phyloP scores from a whole-genome alignment of 2,888 invertebrate species.

The Empis livida region DNA sequence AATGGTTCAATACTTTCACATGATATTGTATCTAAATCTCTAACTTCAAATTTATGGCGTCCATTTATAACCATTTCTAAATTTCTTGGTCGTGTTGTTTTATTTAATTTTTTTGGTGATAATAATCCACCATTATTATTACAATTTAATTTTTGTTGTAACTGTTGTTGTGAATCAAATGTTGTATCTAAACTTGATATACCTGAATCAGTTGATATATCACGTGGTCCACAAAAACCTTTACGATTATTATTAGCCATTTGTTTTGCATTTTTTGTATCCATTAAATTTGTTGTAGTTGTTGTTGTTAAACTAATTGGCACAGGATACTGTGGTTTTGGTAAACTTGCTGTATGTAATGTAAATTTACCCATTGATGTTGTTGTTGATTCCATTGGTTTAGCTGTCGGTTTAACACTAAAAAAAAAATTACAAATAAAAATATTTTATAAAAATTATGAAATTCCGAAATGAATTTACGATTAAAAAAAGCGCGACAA shows the following conservation, averaged over 20 bases:
- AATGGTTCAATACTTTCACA: conserved; percentile 33
- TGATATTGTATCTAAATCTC: conserved; percentile 45
- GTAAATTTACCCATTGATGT: conserved; percentile 45
- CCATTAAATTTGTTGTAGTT: conserved; percentile 42
- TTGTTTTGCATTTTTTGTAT: conserved; percentile 59
- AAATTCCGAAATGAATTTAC: too few relatives aligned
- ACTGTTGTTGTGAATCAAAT: conserved; percentile 14
- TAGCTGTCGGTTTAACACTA: conserved; percentile 33
- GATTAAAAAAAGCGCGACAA: neutral
- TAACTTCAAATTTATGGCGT: conserved; percentile 60
- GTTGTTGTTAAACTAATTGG: conserved; percentile 33
- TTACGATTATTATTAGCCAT: conserved; percentile 53
- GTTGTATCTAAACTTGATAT: conserved; percentile 33
- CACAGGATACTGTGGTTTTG: conserved; percentile 57
- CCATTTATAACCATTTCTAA: conserved; percentile 61
- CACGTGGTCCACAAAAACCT: conserved; percentile 32
- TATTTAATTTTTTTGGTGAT: conserved; percentile 28
- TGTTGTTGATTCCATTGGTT: conserved; percentile 19
- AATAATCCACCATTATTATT: too few relatives aligned
- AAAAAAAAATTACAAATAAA: conserved; percentile 4
- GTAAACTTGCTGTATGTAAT: conserved; percentile 57
- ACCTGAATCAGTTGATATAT: conserved; percentile 36
- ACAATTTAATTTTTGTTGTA: conserved; percentile 4
- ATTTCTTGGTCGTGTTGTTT: conserved; percentile 50
- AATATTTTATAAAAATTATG: neutral